Evolutionary conservation across 2,888 invertebrate genomes (phyloP).

Genomic region (Ommatoiulus sabulosus): DNA sequence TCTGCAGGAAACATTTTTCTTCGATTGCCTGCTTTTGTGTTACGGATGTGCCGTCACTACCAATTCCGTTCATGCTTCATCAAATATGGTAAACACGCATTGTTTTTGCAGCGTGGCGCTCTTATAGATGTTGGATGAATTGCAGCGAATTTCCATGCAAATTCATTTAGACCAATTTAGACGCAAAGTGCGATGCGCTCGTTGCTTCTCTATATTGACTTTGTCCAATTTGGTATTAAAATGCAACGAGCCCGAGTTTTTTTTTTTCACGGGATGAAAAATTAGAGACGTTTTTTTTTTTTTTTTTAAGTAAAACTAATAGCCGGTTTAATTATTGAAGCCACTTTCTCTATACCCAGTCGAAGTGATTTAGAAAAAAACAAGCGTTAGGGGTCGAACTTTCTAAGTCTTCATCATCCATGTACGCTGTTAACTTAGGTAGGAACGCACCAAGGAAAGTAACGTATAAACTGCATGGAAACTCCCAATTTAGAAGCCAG

Average conservation of each 20-base stretch:
- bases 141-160: conserved; percentile 47
- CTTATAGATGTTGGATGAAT: conserved; percentile 46
- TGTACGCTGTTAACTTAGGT: too few relatives aligned
- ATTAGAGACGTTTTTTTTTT: background rate
- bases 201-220: background rate
- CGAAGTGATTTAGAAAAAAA: background rate
- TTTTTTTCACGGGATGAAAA: background rate
- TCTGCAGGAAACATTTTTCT: conserved; percentile 44
- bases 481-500: too few relatives aligned
- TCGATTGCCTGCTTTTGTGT: conserved; percentile 38
- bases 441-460: too few relatives aligned
- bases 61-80: conserved; percentile 47
- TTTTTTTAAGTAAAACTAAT: background rate
- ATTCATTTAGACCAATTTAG: conserved; percentile 47
- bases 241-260: background rate
- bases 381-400: background rate
- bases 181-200: conserved; percentile 37
- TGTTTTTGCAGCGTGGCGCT: conserved; percentile 30
- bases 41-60: conserved; percentile 42
- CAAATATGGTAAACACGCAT: conserved; percentile 48
- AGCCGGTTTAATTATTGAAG: conserved; percentile 27
- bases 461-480: too few relatives aligned
- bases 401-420: background rate
- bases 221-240: conserved; percentile 42
- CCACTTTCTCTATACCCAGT: background rate